phyloP scores from a whole-genome alignment of 2,113 vertebrate species.

The Rhea pennata region DNA sequence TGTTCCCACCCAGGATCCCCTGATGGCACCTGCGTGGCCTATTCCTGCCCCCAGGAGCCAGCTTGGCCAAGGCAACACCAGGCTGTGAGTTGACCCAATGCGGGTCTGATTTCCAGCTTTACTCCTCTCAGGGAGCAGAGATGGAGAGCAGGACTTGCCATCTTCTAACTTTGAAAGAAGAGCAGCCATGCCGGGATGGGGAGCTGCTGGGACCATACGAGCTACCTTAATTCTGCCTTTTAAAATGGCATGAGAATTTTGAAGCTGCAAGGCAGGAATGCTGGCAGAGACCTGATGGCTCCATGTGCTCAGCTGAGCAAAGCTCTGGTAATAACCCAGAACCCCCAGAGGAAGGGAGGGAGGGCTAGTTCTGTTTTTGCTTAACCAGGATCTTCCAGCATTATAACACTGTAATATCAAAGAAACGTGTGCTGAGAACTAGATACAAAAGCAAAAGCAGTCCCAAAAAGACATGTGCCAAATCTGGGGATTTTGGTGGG shows the following conservation, averaged over 20 bases:
- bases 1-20: background rate
- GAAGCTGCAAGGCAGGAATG: conserved; percentile 56
- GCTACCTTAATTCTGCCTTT: background rate
- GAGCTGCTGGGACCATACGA: background rate
- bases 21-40: background rate
- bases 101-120: background rate
- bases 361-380: conserved; percentile 34
- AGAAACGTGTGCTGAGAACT: conserved; percentile 12
- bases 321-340: conserved; percentile 51
- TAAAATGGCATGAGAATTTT: background rate
- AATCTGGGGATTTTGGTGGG: background rate
- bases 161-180: background rate
- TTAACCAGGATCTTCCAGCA: conserved; percentile 54
- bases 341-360: conserved; percentile 48
- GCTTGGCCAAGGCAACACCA: background rate
- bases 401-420: conserved; percentile 47
- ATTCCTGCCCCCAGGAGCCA: background rate
- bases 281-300: conserved; percentile 2
- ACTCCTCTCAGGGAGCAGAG: background rate
- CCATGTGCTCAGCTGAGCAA: conserved; percentile 44
- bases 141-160: background rate
- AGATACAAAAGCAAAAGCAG: conserved; percentile 7
- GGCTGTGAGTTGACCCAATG: background rate
- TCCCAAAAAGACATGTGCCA: conserved; percentile 1
- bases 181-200: background rate